phyloP scores from a whole-genome alignment of 2,113 vertebrate genomes.

The Lathamus discolor region DNA sequence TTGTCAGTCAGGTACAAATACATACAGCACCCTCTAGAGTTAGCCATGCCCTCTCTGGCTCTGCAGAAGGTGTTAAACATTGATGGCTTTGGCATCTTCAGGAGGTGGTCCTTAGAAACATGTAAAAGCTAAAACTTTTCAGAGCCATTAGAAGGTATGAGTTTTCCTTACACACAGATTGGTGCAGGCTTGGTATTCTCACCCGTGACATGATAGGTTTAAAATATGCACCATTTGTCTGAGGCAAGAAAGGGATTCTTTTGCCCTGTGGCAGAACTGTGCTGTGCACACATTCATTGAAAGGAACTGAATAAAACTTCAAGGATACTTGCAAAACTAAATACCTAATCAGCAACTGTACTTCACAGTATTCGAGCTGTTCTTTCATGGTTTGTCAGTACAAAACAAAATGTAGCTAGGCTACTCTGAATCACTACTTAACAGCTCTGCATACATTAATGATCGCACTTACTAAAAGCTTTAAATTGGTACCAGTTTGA shows the following conservation, averaged over 20 bases:
- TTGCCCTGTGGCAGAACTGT: background rate
- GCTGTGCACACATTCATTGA: background rate
- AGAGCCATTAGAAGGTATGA: background rate
- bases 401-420: slow-evolving; percentile 30
- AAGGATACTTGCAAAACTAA: background rate
- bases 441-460: slow-evolving; percentile 60
- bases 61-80: background rate
- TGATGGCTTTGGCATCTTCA: background rate
- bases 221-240: background rate
- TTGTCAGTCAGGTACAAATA: background rate
- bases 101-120: background rate
- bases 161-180: background rate
- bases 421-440: slow-evolving; percentile 57
- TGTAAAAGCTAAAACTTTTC: background rate
- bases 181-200: background rate
- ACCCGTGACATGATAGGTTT: background rate
- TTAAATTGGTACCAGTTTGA: slow-evolving; percentile 61
- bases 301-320: background rate
- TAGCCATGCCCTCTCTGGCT: background rate
- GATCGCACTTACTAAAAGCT: slow-evolving; percentile 61
- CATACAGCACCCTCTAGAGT: background rate
- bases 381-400: slow-evolving; percentile 3
- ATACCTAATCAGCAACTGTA: background rate
- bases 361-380: background rate
- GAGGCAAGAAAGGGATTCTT: background rate